Conservation (phyloP, 2,888 invertebrate species). For the Leucophora obtusa region DNA sequence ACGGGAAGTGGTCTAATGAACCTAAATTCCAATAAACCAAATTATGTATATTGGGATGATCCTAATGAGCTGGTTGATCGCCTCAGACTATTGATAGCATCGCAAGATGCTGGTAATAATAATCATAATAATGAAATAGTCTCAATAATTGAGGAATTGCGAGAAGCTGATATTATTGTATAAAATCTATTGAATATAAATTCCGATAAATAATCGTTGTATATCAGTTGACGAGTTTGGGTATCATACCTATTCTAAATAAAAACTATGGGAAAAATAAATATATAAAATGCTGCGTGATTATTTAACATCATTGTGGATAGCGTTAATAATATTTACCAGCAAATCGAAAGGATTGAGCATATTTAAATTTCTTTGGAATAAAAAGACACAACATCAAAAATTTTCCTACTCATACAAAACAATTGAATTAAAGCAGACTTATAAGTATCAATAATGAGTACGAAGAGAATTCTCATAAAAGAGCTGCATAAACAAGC, state of each 20-base stretch:
- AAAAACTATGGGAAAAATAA: no score
- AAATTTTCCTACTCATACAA: conserved; percentile 4
- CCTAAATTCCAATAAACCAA: conserved; percentile 39
- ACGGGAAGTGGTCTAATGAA: conserved; percentile 24
- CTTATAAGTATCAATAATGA: neutral
- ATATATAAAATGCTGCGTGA: no score
- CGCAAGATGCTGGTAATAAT: conserved; percentile 67
- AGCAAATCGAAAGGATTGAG: no score
- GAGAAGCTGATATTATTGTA: conserved; percentile 41
- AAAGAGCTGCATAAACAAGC: conserved; percentile 52
- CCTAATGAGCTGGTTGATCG: conserved; percentile 48
- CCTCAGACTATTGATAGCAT: conserved; percentile 17
- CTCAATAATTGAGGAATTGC: conserved; percentile 40
- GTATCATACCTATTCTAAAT: neutral
- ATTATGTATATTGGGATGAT: conserved; percentile 64
- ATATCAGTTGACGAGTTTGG: neutral
- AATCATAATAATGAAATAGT: conserved; percentile 55
- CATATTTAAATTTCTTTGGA: no score
- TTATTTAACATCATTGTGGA: no score
- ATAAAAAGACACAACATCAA: neutral
- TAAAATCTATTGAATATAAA: conserved; percentile 31
- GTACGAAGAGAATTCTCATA: conserved; percentile 38
- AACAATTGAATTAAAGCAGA: neutral
- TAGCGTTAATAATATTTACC: no score
- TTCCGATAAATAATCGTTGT: no score